These are phyloP conservation scores for Drosophila saltans DNA, from an alignment of 1,140 invertebrate species.

Conservation along the genomic window DNA sequence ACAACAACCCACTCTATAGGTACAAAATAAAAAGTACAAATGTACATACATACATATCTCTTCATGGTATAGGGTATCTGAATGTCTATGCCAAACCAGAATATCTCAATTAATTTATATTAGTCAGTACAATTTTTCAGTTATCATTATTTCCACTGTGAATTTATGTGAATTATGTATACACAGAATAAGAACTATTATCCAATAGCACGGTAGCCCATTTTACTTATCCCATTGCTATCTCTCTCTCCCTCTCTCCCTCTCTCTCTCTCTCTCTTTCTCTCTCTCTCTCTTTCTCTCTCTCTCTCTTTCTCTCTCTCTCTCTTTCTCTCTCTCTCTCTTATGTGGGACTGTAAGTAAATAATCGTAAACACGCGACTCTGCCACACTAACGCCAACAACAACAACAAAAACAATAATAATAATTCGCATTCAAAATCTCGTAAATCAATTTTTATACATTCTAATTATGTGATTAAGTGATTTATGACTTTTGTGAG, in stretches of 20 bases:
- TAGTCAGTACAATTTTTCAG: neutral
- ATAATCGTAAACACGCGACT: slow-evolving; percentile 75
- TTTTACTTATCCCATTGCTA: slow-evolving; percentile 10
- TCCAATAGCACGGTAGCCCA: slow-evolving; percentile 9
- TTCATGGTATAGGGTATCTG: too few relatives aligned
- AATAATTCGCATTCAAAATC: slow-evolving; percentile 71
- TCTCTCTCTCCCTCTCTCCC: slow-evolving; percentile 6
- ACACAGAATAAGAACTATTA: slow-evolving; percentile 9
- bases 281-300: neutral
- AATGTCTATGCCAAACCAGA: too few relatives aligned
- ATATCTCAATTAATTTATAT: too few relatives aligned
- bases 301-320: slow-evolving; percentile 15
- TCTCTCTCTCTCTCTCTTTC: slow-evolving; percentile 33
- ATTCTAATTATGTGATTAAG: slow-evolving; percentile 82
- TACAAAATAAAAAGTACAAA: too few relatives aligned
- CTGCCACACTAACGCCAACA: slow-evolving; percentile 37
- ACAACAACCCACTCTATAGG: too few relatives aligned
- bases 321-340: slow-evolving; percentile 34
- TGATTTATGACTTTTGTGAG: slow-evolving; percentile 70
- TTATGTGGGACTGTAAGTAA: slow-evolving; percentile 54
- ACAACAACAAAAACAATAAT: slow-evolving; percentile 10
- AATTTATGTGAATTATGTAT: neutral
- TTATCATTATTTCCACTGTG: neutral
- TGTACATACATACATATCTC: too few relatives aligned
- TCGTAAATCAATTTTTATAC: slow-evolving; percentile 81